Evolutionary conservation across 2,113 vertebrate genomes (phyloP).

Genomic region (Callospermophilus lateralis): DNA sequence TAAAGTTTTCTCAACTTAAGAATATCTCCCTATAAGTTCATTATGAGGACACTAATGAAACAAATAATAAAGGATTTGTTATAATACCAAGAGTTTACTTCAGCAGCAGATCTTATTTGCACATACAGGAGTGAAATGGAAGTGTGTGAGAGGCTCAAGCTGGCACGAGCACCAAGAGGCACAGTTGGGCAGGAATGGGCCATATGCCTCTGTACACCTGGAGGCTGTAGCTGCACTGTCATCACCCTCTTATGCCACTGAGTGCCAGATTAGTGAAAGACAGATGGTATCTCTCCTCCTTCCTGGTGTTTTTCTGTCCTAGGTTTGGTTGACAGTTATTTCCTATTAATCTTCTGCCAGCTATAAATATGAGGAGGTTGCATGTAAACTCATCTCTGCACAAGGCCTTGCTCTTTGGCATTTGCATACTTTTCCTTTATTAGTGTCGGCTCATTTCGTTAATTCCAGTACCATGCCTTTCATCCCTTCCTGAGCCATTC

Average conservation of each 20-base stretch:
- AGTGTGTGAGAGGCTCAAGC: constrained; percentile 59
- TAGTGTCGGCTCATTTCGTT: not conserved
- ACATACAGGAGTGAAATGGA: constrained; percentile 47
- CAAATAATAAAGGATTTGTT: not conserved
- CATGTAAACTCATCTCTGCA: not conserved
- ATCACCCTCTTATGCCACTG: constrained; percentile 77
- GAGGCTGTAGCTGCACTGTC: constrained; percentile 64
- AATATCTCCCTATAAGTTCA: not conserved
- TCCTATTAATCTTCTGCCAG: constrained; percentile 64
- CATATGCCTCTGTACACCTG: constrained; percentile 80
- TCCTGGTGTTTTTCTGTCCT: constrained; percentile 59
- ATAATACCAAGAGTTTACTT: not conserved
- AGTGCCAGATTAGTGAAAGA: constrained; percentile 67
- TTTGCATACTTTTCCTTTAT: not conserved
- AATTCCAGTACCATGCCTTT: not conserved
- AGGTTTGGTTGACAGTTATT: constrained; percentile 53
- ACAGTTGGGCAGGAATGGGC: constrained; percentile 76
- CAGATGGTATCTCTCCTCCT: constrained; percentile 78
- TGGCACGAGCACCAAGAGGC: constrained; percentile 67
- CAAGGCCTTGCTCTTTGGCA: not conserved
- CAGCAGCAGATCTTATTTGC: not conserved
- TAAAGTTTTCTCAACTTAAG: not conserved
- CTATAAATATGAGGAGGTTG: not conserved
- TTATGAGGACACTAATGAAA: not conserved
- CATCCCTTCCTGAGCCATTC: not conserved